Conservation (phyloP, 2,797 vertebrate genomes). For the Notoglanidium macrostoma region DNA sequence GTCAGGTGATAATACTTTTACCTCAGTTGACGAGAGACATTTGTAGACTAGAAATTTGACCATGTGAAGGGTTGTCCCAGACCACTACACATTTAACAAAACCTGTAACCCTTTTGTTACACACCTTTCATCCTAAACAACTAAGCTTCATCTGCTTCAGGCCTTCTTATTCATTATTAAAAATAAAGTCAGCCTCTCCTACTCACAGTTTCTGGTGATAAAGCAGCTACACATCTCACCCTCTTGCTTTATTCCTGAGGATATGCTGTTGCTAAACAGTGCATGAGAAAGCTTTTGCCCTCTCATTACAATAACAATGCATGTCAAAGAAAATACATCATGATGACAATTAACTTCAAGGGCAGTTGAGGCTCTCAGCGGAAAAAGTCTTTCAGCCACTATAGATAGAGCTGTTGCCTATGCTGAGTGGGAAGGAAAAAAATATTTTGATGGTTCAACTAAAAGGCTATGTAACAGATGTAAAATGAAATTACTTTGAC, state of each 20-base stretch:
- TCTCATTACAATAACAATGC: constrained; percentile 62
- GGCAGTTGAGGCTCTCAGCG: constrained; percentile 57
- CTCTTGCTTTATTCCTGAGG: constrained; percentile 24
- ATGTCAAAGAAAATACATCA: constrained; percentile 60
- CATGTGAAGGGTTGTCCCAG: neutral
- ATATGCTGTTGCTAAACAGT: constrained; percentile 63
- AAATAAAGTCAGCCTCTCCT: neutral
- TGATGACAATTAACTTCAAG: constrained; percentile 72
- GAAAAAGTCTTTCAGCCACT: neutral
- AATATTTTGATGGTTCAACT: constrained; percentile 65
- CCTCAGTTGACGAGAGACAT: neutral
- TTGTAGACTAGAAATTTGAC: neutral
- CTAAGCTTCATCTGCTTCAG: neutral
- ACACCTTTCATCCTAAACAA: neutral
- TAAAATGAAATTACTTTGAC: constrained; percentile 61
- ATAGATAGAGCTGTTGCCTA: constrained; percentile 13
- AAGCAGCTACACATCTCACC: constrained; percentile 16
- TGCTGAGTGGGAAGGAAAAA: constrained; percentile 67
- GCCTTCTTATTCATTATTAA: neutral
- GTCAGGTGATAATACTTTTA: neutral
- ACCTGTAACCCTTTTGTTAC: neutral
- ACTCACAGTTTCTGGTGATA: neutral
- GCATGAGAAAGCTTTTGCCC: constrained; percentile 64
- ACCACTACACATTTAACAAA: neutral
- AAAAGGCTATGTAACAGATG: constrained; percentile 61